Percentiles rank a stretch among this genome's conserved stretches.
These are phyloP conservation scores for Pachypsylla venusta DNA, from an alignment of 1,140 invertebrate genomes.

Conservation along the genomic window DNA sequence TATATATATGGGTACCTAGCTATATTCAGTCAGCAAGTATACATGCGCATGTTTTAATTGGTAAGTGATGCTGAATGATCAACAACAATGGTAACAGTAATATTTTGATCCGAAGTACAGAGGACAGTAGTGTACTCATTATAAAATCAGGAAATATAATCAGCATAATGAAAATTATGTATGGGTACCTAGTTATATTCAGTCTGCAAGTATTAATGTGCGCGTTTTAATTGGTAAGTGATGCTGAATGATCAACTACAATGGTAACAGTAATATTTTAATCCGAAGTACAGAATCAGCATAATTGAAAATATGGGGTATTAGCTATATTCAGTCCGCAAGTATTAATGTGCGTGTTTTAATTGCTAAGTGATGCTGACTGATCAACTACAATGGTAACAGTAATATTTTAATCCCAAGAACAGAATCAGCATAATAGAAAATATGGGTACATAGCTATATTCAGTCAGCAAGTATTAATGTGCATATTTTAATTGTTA, in stretches of 20 bases:
- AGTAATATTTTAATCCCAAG: too few relatives aligned
- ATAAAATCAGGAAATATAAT: slow-evolving; percentile 23
- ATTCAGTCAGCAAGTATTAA: not conserved
- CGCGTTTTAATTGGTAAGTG: not conserved
- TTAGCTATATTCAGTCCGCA: not conserved
- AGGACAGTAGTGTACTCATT: slow-evolving; percentile 29
- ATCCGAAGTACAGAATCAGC: too few relatives aligned
- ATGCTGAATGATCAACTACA: too few relatives aligned
- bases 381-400: too few relatives aligned
- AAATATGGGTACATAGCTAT: not conserved
- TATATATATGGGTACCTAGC: not conserved
- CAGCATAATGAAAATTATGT: not conserved
- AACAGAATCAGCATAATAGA: too few relatives aligned
- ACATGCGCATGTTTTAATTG: not conserved
- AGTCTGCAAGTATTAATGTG: not conserved
- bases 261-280: too few relatives aligned
- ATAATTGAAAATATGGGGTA: not conserved
- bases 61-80: slow-evolving; percentile 31
- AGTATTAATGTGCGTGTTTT: not conserved
- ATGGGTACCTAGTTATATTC: not conserved
- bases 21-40: not conserved
- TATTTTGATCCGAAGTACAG: slow-evolving; percentile 27
- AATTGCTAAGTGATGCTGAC: not conserved
- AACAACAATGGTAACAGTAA: slow-evolving; percentile 33
- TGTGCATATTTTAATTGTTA: not conserved